Percentiles rank a stretch among this genome's conserved stretches.
phyloP scores from a whole-genome alignment of 2,797 vertebrate species.

The Cuculus canorus region DNA sequence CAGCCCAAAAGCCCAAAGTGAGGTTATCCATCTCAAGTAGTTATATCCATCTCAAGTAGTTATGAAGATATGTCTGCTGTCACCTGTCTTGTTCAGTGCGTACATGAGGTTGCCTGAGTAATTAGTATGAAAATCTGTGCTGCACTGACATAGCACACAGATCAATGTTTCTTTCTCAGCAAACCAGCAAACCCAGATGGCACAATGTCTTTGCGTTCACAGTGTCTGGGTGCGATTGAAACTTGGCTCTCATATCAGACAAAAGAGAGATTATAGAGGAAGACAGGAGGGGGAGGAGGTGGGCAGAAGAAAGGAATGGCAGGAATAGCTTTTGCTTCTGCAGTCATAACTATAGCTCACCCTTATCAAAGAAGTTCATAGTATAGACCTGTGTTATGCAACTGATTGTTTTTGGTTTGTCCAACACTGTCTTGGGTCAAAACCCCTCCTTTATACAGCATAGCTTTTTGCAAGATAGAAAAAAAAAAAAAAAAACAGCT shows the following conservation, averaged over 20 bases:
- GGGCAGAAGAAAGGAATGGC: background rate
- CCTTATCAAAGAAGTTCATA: background rate
- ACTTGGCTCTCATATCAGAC: conserved; percentile 18
- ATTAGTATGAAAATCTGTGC: conserved; percentile 43
- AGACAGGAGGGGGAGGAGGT: background rate
- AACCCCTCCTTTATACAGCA: background rate
- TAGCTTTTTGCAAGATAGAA: background rate
- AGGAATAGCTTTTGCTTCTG: background rate
- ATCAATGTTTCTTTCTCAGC: conserved; percentile 19
- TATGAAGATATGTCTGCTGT: conserved; percentile 1
- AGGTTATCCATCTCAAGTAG: background rate
- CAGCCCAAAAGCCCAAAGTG: background rate
- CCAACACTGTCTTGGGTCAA: background rate
- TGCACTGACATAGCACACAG: background rate
- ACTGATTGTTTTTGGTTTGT: background rate
- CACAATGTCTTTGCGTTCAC: conserved; percentile 23
- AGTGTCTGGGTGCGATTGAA: background rate
- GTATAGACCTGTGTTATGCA: background rate
- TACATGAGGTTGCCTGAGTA: background rate
- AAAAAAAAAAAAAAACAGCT: background rate
- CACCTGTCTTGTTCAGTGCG: background rate
- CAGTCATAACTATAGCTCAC: background rate
- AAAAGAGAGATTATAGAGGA: background rate
- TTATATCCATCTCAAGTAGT: background rate
- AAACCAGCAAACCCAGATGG: conserved; percentile 44